Evolutionary conservation across 1,140 invertebrate species (phyloP), one percentile per base, ranked within the genome.

Genomic region (Leucophenga varia): DNA sequence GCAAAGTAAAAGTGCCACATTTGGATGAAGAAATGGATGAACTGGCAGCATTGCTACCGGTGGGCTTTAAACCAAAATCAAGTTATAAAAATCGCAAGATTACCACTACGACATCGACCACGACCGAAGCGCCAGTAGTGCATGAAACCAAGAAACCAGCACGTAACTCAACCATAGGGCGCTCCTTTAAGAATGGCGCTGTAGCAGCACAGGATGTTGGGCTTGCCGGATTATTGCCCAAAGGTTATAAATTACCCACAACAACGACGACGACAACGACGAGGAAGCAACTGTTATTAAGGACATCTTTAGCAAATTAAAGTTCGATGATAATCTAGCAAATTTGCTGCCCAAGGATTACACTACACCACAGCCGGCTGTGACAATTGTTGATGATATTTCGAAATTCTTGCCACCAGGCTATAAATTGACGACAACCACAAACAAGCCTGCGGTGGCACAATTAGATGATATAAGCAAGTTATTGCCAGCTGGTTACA

Each of bases 1-100:
- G 81, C 42, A 72, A 57, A 18, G 6, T 69, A 3, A 72, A 70
- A 18, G 85, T 87, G 1, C 82, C 82, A 45, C 89, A 87, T 64
- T 86, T 89, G 47, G 82, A 85, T 16, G 82, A 77, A 25, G 81
- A 81, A 73, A 82, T 84, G 67, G 84, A 85, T 41, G 79, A 86
- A 53, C 59, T 83, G 1, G 59, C 77, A 9, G 79, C 81, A 3
- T 64, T 87, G 2, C 63, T 87, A 12, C 85, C 85, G 2, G 65
- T 79, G 5, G 84, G 83, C 18, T 86, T 84, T 57, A 85, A 84
- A 61, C 68, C 79, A 9, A 77, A 79, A 52, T 54, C 64, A 0
- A 48, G 79, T 69, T 57, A 77, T 53, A 64, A 81, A 76, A 77
- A 80, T 77, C 65, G 79, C 69, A 72, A 80, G 77, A 59, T 79